phyloP scores from a whole-genome alignment of 2,113 vertebrate genomes.

The Hemichromis elongatus region DNA sequence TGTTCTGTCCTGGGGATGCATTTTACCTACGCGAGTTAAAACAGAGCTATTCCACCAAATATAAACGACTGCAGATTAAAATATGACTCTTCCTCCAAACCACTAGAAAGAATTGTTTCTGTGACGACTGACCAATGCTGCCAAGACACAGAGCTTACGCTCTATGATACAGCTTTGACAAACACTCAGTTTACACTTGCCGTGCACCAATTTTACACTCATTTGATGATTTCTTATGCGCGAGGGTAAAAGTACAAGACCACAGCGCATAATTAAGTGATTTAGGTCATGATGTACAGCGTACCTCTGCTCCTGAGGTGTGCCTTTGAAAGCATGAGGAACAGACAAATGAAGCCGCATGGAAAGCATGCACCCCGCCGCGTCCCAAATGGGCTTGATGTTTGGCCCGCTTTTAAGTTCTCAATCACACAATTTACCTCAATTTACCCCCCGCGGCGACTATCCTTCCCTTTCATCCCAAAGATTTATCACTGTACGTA shows the following conservation, averaged over 20 bases:
- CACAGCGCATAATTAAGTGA: conserved; percentile 31
- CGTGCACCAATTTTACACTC: background rate
- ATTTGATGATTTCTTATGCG: background rate
- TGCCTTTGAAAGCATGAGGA: conserved; percentile 25
- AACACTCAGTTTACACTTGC: background rate
- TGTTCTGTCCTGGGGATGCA: background rate
- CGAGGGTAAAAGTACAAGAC: conserved; percentile 3
- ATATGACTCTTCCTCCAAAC: background rate
- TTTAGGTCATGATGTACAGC: conserved; percentile 30
- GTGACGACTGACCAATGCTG: background rate
- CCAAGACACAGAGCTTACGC: background rate
- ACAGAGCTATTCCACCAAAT: background rate
- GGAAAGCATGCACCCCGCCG: conserved; percentile 7
- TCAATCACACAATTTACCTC: conserved; percentile 57
- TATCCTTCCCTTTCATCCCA: conserved; percentile 1
- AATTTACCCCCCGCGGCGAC: conserved; percentile 46
- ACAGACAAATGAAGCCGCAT: conserved; percentile 32
- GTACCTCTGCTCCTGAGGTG: conserved; percentile 12
- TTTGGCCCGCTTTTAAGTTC: conserved; percentile 52
- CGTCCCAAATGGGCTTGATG: conserved; percentile 47
- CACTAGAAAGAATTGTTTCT: background rate
- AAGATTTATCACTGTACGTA: conserved; percentile 4
- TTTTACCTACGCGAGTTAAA: background rate
- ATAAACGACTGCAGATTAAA: background rate
- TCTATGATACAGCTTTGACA: background rate